Evolutionary conservation across 2,888 invertebrate species (phyloP), one percentile per base, ranked within the genome.

Genomic region (Cosmopolites sordidus): DNA sequence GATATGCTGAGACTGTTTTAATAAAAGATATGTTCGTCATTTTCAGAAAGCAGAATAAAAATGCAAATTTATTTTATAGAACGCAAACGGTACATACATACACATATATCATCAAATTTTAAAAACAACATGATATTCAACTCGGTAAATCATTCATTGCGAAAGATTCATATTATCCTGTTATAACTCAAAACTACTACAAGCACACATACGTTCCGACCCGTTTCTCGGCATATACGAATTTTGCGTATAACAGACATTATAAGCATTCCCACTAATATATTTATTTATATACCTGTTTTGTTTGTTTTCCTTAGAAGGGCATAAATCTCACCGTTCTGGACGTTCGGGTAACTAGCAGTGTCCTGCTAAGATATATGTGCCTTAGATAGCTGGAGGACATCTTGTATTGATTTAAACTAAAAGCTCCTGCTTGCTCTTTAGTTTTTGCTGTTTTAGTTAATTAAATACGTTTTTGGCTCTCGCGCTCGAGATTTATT

Each of bases 361-460:
- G 65, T 67, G 69, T 66, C 69, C 69, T 69, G 66, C 65, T 63
- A 69, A 72, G 71, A 72, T 71, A 70, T 69, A 72, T 70, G 70
- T 69, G 62, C 65, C 57, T 58, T 65, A 68, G 70, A 71, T 70
- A 69, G 66, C 63, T 14, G 48, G 43, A 65, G 67, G 67, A 66
- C 66, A 67, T 69, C 67, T 70, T 68, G 68, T 71, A 71, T 73
- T 69, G 72, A 72, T 72, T 72, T 69, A 64, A 64, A 68, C 69
- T 70, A 72, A 73, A 72, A 72, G 72, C 72, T 65, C 66, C 64
- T 63, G 64, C 64, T 65, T 62, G 62, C 56, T 60, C 62, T 64
- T 64, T 63, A 58, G 60, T 61, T 64, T 62, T 61, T 65, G 65
- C 47, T 43, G 42, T 39, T 57, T 43, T 46, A 51, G 42, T 57